Base-by-base conservation (phyloP, 2,113 vertebrate genomes). In the Amazona vittata region DNA sequence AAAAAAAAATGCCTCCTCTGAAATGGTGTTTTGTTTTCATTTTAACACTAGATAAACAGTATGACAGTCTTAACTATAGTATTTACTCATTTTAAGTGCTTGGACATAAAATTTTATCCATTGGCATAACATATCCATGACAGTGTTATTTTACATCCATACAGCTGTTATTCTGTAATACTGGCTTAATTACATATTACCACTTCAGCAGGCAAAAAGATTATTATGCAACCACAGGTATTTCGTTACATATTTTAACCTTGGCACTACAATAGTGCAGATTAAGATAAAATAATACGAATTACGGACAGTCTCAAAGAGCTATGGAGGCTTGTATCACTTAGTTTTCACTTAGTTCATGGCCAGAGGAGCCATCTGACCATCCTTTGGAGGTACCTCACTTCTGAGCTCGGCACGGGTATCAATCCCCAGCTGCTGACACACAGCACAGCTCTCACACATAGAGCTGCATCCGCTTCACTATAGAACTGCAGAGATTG, bases 31-130 rank as follows among this genome's bases (percentile, higher is more conserved):
- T 97, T 89, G 74, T 95, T 97, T 97, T 97, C 91, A 97, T 98
- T 98, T 98, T 82, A 96, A 74, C 8, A 14, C 46, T 93, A 75
- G 33, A 91, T 90, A 96, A 97, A 93, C 93, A 98, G 90, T 90
- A 94, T 89, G 97, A 97, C 96, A 98, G 97, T 93, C 96, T 97
- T 98, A 98, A 92, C 96, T 93, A 92, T 64, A 96, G 97, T 93
- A 96, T 95, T 98, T 97, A 96, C 70, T 97, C 88, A 95, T 98
- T 98, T 97, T 71, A 93, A 96, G 82, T 57, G 74, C 89, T 95
- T 94, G 84, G 96, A 97, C 71, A 47, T 70, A 88, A 84, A 76
- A 60, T 92, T 97, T 96, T 98, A 95, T 97, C 96, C 73, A 28
- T 26, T 22, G 46, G 97, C 89, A 86, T 96, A 76, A 97, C 62